Evolutionary conservation across 2,113 vertebrate genomes (phyloP).

Genomic region (Psophia crepitans): DNA sequence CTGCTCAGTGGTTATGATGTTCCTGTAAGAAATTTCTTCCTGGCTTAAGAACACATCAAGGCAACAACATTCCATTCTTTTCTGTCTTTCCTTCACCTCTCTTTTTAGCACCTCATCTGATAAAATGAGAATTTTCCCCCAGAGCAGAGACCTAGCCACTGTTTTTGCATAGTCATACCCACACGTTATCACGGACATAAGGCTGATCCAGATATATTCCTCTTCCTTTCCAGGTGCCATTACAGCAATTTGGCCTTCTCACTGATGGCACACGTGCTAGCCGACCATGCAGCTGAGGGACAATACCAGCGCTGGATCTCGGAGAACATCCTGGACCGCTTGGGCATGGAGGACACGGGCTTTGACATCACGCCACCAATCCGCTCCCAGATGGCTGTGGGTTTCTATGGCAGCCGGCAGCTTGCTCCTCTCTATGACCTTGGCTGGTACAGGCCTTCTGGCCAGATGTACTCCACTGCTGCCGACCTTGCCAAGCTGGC

Average conservation of each 20-base stretch:
- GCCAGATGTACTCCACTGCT: constrained; percentile 91
- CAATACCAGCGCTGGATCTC: constrained; percentile 88
- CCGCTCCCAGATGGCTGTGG: constrained; percentile 80
- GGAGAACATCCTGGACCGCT: constrained; percentile 79
- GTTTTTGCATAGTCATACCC: neutral
- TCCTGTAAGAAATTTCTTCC: neutral
- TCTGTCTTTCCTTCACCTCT: neutral
- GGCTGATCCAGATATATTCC: neutral
- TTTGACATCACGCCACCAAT: constrained; percentile 78
- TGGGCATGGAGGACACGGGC: constrained; percentile 87
- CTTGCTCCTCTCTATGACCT: constrained; percentile 86
- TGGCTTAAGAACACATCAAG: neutral
- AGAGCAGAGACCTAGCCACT: neutral
- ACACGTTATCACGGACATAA: neutral
- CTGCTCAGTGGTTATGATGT: neutral
- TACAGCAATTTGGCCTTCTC: constrained; percentile 94
- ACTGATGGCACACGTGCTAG: constrained; percentile 84
- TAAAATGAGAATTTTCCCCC: neutral
- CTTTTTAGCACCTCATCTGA: neutral
- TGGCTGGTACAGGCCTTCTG: constrained; percentile 90
- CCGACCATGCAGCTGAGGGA: constrained; percentile 68
- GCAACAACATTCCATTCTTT: neutral
- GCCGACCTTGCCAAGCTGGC: constrained; percentile 89
- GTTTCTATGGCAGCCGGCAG: constrained; percentile 81
- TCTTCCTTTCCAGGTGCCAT: constrained; percentile 79